Evolutionary conservation across 2,797 vertebrate genomes (phyloP).

Genomic region (Megaceryle alcyon): DNA sequence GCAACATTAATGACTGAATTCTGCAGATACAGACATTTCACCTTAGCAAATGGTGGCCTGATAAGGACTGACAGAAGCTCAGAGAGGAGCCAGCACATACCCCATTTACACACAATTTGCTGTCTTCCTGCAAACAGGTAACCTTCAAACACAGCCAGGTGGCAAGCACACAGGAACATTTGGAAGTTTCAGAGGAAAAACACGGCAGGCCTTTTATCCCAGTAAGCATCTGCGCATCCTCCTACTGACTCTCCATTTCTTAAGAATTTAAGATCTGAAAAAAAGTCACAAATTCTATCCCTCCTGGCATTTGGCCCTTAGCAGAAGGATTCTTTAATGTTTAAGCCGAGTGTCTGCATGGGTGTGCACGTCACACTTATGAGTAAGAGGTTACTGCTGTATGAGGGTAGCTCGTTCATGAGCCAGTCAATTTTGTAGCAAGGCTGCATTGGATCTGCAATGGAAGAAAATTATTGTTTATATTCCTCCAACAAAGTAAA

Average conservation of each 20-base stretch:
- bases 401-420: not conserved
- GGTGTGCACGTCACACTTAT: not conserved
- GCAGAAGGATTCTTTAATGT: not conserved
- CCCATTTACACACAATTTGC: not conserved
- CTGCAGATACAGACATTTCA: too few relatives aligned
- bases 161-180: not conserved
- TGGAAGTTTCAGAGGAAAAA: not conserved
- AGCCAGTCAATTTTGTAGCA: not conserved
- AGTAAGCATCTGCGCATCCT: not conserved
- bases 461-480: not conserved
- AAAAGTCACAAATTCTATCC: not conserved
- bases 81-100: accelerated
- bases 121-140: not conserved
- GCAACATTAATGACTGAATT: too few relatives aligned
- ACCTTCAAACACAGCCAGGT: not conserved
- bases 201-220: not conserved
- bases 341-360: not conserved
- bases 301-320: not conserved
- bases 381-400: not conserved
- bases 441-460: not conserved
- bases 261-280: not conserved
- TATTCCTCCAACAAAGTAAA: not conserved
- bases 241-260: not conserved
- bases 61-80: not conserved
- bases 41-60: too few relatives aligned